Percentiles rank a stretch among this genome's conserved stretches.
Evolutionary conservation across 2,888 invertebrate genomes (phyloP).

Genomic region (Pollenia griseotomentosa): DNA sequence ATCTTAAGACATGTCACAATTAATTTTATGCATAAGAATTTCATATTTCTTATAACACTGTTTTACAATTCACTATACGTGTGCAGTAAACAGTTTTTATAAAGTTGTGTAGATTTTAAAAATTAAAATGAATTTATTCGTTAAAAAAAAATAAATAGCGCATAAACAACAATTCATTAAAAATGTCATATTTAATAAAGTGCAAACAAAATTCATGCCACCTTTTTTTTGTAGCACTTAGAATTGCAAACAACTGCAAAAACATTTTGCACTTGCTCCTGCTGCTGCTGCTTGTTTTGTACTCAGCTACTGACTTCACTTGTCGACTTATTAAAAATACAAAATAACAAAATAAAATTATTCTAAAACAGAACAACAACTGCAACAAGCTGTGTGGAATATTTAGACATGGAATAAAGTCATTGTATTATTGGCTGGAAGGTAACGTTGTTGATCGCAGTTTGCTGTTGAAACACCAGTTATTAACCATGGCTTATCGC

Average conservation of each 20-base stretch:
- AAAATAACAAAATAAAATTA: slow-evolving; percentile 35
- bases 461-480: slow-evolving; percentile 20
- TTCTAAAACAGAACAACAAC: slow-evolving; percentile 13
- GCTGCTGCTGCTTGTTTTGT: not conserved
- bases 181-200: slow-evolving; percentile 74
- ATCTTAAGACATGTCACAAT: slow-evolving; percentile 71
- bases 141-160: slow-evolving; percentile 33
- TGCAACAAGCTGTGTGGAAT: slow-evolving; percentile 11
- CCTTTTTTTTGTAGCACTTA: slow-evolving; percentile 51
- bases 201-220: slow-evolving; percentile 71
- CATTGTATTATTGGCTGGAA: slow-evolving; percentile 4
- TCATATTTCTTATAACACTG: slow-evolving; percentile 60
- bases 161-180: slow-evolving; percentile 66
- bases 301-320: not conserved
- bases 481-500: slow-evolving; percentile 65
- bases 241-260: slow-evolving; percentile 37
- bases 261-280: slow-evolving; percentile 64
- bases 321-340: slow-evolving; percentile 25
- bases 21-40: slow-evolving; percentile 73
- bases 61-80: not conserved
- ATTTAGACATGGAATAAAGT: slow-evolving; percentile 45
- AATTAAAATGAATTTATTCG: slow-evolving; percentile 59
- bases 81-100: not conserved
- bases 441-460: not conserved
- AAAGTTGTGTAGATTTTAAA: slow-evolving; percentile 4